Evolutionary conservation across 2,888 invertebrate genomes (phyloP), one percentile per base, ranked within the genome.

Genomic region (Bruchidius siliquastri): DNA sequence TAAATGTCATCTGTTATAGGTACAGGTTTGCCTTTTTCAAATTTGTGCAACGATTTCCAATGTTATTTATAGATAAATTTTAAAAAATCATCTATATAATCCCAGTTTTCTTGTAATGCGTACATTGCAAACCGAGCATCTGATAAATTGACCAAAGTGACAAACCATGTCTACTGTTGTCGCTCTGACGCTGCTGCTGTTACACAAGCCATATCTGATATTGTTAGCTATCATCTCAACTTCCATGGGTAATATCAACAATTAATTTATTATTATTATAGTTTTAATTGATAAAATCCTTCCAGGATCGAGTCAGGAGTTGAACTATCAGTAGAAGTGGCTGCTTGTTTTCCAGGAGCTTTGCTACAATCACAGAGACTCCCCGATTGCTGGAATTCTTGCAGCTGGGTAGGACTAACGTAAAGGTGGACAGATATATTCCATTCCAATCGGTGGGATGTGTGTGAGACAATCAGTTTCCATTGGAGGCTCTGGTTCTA

Each of bases 101-200:
- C n/a, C n/a, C n/a, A n/a, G n/a, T n/a, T n/a, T n/a, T n/a, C n/a
- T 20, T 71, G 4, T 26, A 92, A 93, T 71, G 90, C 94, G 0
- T 99, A 97, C 87, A 94, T 99, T 79, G 95, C 97, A 26, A 98
- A 98, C 87, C 93, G 99, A 83, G 96, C 96, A 30, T 94, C 98
- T 0, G 98, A 99, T 87, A 99, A 99, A 86, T 88, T 99, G 79
- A 98, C 98, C 0, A 93, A 90, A 84, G 92, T 99, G 74, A 96
- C 97, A 0, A 97, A 99, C 83, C 91, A 93, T 79, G 97, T 99
- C 82, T 99, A 97, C 86, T 98, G 97, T 86, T 98, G 98, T 85
- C 94, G 99, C 71, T 98, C 98, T 72, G 99, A 99, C 0, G 96
- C 97, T 1, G 95, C 99, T 20, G 98, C 99, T 20, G 99, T 99